These are phyloP conservation scores for Xenops minutus DNA, from an alignment of 2,797 vertebrate genomes.

Conservation along the genomic window DNA sequence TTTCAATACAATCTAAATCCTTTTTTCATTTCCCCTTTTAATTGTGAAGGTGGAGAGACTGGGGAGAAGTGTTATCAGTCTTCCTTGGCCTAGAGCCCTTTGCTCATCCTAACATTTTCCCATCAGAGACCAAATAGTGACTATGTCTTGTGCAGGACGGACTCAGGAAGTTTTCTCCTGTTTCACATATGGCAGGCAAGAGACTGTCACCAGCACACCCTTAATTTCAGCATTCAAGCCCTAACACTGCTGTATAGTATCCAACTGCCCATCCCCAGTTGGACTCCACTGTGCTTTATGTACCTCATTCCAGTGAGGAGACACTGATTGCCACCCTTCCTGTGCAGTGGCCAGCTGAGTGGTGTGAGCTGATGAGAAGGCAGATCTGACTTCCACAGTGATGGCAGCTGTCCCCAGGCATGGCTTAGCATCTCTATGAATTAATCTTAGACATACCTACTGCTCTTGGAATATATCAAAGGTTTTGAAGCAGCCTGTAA, in stretches of 20 bases:
- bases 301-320: background rate
- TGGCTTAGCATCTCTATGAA: background rate
- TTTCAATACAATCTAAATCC: constrained; percentile 41
- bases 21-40: constrained; percentile 63
- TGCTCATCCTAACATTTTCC: background rate
- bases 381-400: background rate
- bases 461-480: background rate
- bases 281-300: background rate
- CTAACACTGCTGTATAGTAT: background rate
- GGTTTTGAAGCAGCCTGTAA: background rate
- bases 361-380: fast-evolving
- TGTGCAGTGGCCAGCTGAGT: background rate
- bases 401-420: background rate
- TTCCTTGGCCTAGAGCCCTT: background rate
- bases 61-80: background rate
- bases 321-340: background rate
- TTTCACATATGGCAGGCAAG: background rate
- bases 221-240: background rate
- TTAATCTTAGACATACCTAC: background rate
- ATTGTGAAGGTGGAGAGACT: constrained; percentile 34
- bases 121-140: background rate
- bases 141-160: background rate
- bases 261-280: fast-evolving
- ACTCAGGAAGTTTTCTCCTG: background rate
- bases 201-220: background rate